Evolutionary conservation across 2,113 vertebrate species (phyloP), one percentile per base, ranked within the genome.

Genomic region (Corynorhinus townsendii): DNA sequence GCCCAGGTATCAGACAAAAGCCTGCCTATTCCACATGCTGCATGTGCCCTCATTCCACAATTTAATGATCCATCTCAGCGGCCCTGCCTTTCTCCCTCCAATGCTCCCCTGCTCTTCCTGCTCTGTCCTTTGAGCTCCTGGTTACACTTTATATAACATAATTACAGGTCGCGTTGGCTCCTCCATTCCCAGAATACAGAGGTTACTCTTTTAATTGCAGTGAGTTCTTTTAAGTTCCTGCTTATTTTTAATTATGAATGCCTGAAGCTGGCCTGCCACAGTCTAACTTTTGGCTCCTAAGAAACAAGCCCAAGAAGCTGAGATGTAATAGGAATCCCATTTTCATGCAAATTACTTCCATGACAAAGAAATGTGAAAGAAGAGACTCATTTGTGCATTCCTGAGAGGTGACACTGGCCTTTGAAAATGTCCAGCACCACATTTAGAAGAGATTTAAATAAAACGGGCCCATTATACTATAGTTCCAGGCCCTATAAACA

Each of bases 171-270:
- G 82, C 85, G 83, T 85, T 96, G 93, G 89, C 90, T 73, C 71
- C 73, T 84, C 64, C 15, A 24, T 71, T 91, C 90, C 93, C 82
- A 66, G 89, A 92, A 96, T 52, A 22, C 90, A 83, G 92, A 95
- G 96, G 96, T 96, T 93, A 97, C 80, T 93, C 66, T 91, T 94
- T 87, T 97, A 96, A 97, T 97, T 95, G 90, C 90, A 92, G 77
- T 20, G 75, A 93, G 89, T 82, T 94, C 85, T 96, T 97, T 94
- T 43, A 96, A 95, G 75, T 89, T 56, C 33, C 40, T 86, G 93
- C 93, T 97, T 97, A 96, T 86, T 97, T 97, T 97, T 96, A 96
- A 97, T 97, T 92, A 97, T 88, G 43, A 95, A 75, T 89, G 95
- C 90, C 86, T 38, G 49, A 79, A 95, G 93, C 88, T 85, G 85